phyloP scores from a whole-genome alignment of 2,797 vertebrate genomes.

The Anguilla pacifica region DNA sequence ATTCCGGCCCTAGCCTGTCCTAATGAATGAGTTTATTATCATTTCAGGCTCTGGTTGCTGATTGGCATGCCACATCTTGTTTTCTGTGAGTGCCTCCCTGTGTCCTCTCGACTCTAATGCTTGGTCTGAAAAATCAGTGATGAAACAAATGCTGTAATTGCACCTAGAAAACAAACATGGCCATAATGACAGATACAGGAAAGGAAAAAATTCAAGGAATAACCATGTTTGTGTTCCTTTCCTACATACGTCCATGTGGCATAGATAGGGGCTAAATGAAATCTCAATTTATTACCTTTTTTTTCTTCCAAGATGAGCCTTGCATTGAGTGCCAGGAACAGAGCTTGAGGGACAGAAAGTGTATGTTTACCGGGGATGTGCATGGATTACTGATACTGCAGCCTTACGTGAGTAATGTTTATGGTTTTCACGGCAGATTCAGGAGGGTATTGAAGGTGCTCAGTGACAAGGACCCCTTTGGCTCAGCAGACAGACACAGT shows the following conservation, averaged over 20 bases:
- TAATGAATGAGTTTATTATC: conserved; percentile 19
- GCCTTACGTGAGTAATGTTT: not conserved
- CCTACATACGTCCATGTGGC: not conserved
- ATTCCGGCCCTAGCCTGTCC: not conserved
- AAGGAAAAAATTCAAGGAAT: not conserved
- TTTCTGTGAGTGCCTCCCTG: not conserved
- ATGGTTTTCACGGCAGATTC: not conserved
- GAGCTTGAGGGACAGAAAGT: not conserved
- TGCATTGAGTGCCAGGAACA: not conserved
- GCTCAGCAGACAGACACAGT: not conserved
- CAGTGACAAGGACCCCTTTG: not conserved
- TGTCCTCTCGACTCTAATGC: not conserved
- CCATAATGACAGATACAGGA: not conserved
- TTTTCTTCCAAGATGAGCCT: not conserved
- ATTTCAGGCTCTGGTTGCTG: not conserved
- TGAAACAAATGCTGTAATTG: conserved; percentile 9
- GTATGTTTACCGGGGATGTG: not conserved
- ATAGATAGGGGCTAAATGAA: not conserved
- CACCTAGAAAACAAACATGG: not conserved
- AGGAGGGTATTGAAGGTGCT: not conserved
- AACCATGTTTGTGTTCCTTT: not conserved
- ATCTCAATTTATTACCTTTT: not conserved
- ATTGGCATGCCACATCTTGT: conserved; percentile 14
- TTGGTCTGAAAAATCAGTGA: not conserved
- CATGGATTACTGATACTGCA: not conserved